Conservation (phyloP, 2,113 vertebrate species). For the Gallinago jamesoni region DNA sequence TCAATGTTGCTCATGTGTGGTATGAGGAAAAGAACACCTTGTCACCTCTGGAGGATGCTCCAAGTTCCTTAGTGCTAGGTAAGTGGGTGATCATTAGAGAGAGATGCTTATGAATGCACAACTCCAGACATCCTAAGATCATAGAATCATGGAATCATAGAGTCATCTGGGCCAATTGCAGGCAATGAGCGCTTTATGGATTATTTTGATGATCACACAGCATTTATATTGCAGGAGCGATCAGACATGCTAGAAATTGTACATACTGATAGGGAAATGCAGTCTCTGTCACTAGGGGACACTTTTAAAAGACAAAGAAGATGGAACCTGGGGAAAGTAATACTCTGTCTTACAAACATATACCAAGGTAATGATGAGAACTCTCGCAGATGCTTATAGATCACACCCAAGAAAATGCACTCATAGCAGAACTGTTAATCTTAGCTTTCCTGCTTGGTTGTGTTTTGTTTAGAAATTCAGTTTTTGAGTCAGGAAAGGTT, state of each 20-base stretch:
- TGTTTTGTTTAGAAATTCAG: neutral
- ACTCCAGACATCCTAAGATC: neutral
- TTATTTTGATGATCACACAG: neutral
- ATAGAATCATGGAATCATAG: no score
- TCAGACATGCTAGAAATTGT: neutral
- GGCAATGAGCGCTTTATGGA: neutral
- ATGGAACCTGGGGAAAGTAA: neutral
- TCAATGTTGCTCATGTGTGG: neutral
- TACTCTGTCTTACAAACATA: neutral
- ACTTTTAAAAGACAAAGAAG: slow-evolving; percentile 17
- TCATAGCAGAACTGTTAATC: neutral
- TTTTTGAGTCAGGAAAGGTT: neutral
- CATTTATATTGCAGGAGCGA: neutral
- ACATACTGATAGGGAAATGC: neutral
- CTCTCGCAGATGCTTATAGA: neutral
- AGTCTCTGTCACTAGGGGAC: neutral
- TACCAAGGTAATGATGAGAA: neutral
- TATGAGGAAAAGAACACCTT: neutral
- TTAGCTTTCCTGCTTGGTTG: neutral
- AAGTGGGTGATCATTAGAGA: neutral
- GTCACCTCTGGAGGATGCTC: neutral
- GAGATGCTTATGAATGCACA: neutral
- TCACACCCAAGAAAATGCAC: neutral
- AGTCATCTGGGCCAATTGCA: neutral
- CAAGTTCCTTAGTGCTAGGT: neutral